Base-by-base conservation (phyloP, 2,113 vertebrate species). In the Pampusana beccarii region DNA sequence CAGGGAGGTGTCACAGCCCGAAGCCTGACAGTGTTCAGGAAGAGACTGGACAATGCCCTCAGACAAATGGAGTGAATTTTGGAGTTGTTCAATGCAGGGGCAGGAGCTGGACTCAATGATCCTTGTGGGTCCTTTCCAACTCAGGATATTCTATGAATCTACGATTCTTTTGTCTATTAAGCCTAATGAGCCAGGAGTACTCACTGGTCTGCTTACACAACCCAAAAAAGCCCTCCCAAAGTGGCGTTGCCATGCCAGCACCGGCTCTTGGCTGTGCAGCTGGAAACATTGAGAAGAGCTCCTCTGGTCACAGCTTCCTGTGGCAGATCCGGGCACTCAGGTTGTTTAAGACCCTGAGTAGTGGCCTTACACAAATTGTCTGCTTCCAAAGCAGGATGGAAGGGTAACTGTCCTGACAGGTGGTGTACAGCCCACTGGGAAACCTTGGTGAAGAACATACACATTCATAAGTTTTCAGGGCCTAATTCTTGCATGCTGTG, bases 191-290 rank as follows among this genome's bases (percentile, higher is more conserved):
- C 7, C 54, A 13, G 26, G 36, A 40, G 24, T 2, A 42, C 29
- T 87, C 10, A 14, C 16, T 81, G 12, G 46, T 67, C 40, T 7
- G 2, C 7, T 65, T 8, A 4, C 17, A 77, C 20, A 57, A 7
- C 15, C 50, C 33, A 13, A 15, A 64, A 44, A n/a, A 25, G 2
- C n/a, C 3, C 4, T 61, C 13, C n/a, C 24, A 66, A 50, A 64
- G 7, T 13, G 36, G 3, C 1, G 2, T n/a, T 33, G 9, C 15
- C n/a, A 36, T 2, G 4, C 12, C 21, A 74, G 28, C 4, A 4
- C n/a, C 33, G 8, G 7, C 15, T 77, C 11, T 42, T 53, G 31
- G 0, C 14, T 74, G 31, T 17, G 34, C 1, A 1, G 21, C 15
- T 31, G 26, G 7, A 8, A 53, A 31, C 10, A 15, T 7, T 1